These are phyloP conservation scores for Aplysina aerophoba DNA, from an alignment of 37 sponge, comb jelly and placozoan species.

Conservation along the genomic window DNA sequence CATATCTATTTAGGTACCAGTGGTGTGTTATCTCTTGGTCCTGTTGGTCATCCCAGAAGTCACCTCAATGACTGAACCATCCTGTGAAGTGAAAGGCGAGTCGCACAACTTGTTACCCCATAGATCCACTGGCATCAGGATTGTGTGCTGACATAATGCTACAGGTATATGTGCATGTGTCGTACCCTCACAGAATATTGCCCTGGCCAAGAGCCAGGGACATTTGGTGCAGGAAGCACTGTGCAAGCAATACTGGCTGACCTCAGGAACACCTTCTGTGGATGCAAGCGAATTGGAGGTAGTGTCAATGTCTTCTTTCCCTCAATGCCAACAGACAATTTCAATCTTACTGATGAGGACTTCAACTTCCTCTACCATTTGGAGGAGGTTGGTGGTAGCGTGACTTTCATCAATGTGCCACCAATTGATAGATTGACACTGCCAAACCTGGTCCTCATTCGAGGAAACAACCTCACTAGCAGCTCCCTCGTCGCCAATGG, in stretches of 20 bases:
- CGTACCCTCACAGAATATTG: not conserved
- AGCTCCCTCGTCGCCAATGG: not conserved
- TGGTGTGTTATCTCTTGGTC: too few relatives aligned
- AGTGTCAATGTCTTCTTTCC: conserved; percentile 33
- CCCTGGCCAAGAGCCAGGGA: not conserved
- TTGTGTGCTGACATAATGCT: too few relatives aligned
- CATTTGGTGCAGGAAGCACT: not conserved
- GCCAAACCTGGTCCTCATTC: conserved; percentile 62
- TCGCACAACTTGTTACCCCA: too few relatives aligned
- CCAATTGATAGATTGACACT: conserved; percentile 30
- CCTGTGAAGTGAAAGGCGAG: too few relatives aligned
- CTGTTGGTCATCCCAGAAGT: too few relatives aligned
- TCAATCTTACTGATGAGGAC: conserved; percentile 31
- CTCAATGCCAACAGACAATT: not conserved
- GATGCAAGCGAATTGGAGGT: conserved; percentile 60
- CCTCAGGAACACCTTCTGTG: conserved; percentile 47
- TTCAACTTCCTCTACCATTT: conserved; percentile 60
- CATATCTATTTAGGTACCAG: too few relatives aligned
- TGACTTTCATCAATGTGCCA: conserved; percentile 31
- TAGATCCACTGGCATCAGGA: too few relatives aligned
- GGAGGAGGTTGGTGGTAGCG: conserved; percentile 44
- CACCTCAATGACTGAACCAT: too few relatives aligned
- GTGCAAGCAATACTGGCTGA: not conserved
- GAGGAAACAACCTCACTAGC: conserved; percentile 36
- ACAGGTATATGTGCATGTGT: too few relatives aligned